Base-by-base conservation (phyloP, 92 coral and sea anemone species). In the Zoanthus gigantus region DNA sequence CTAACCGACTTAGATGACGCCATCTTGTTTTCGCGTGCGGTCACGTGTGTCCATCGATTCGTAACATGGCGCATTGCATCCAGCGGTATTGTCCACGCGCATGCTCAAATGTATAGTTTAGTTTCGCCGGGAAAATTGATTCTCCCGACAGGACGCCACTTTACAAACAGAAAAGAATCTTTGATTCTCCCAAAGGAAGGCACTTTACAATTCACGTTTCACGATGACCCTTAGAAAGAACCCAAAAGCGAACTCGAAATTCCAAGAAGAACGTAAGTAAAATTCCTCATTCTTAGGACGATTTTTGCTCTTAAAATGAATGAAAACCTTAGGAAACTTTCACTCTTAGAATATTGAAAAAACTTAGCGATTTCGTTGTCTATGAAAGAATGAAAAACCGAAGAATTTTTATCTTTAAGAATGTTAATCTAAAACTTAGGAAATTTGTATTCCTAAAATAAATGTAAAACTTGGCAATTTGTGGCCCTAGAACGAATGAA, bases 181-280 rank as follows among this genome's bases (percentile, higher is more conserved):
- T 50, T 50, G 54, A 50, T 50, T 50, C 54, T 50, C 54, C 54
- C 54, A 50, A 50, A 23, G 54, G 42, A 10, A 50, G 12, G 54
- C 4, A 50, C 8, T 50, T 50, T 50, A 50, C 54, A 50, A 50
- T 50, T 50, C 54, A 50, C 54, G 54, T 28, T 69, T 69, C 74
- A 69, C 46, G 30, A 69, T 69, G 74, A 13, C 11, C 45, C 74
- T 69, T 29, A 12, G 74, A 69, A 69, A 69, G 74, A 69, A 69
- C 74, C 74, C 74, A 69, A 69, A 30, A 29, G 74, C 74, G 74
- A 69, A 69, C 74, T 31, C 74, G 44, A 69, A 69, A 46, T 69
- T 69, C 74, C 74, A 69, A 69, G 45, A 69, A 3, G 74, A 69
- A 69, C 74, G 74, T 69, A 69, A 69, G 74, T 69, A 69, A 69